A percentile compares a stretch with the other conserved stretches of the same genome.
These are phyloP conservation scores for Adelognathus sp. DNA, from an alignment of 2,888 invertebrate species.

Conservation along the genomic window DNA sequence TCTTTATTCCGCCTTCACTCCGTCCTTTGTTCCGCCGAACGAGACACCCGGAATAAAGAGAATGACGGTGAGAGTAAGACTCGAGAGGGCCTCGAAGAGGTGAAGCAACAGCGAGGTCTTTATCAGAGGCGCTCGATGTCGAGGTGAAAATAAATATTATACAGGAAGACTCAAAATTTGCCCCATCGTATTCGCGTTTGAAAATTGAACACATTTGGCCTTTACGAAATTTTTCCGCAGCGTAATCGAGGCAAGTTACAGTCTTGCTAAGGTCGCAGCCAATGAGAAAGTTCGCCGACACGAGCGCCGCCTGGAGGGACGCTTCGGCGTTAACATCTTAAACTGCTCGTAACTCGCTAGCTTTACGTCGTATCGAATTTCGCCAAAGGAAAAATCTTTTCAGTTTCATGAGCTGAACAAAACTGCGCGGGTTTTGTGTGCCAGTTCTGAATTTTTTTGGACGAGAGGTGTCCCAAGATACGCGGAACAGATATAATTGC, in stretches of 20 bases:
- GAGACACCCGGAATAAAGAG: constrained; percentile 10
- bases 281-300: no score
- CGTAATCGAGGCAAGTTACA: background rate
- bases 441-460: no score
- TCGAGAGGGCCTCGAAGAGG: constrained; percentile 14
- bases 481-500: no score
- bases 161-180: background rate
- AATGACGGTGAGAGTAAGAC: constrained; percentile 32
- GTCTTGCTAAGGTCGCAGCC: no score
- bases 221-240: background rate
- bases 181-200: background rate
- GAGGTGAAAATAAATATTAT: constrained; percentile 45
- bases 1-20: background rate
- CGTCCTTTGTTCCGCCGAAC: constrained; percentile 46
- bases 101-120: constrained; percentile 65
- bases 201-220: background rate
- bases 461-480: no score
- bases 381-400: no score
- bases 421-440: no score
- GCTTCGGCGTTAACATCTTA: no score
- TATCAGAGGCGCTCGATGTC: constrained; percentile 63
- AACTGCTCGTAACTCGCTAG: no score
- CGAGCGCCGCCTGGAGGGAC: no score
- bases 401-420: no score
- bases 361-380: no score